Evolutionary conservation across 1,140 invertebrate genomes (phyloP).

Genomic region (Drosophila mojavensis): DNA sequence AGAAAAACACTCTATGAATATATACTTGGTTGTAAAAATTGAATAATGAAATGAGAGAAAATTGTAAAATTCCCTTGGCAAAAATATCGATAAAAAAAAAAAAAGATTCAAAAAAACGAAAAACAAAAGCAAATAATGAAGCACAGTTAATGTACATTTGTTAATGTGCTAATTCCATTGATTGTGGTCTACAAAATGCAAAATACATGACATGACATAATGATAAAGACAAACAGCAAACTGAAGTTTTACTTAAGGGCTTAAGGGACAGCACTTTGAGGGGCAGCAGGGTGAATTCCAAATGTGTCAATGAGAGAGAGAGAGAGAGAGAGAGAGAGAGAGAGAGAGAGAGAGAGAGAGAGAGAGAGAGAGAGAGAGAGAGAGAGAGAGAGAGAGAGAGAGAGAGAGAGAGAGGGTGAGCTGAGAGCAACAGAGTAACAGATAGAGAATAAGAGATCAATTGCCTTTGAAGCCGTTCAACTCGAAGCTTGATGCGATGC

Average conservation of each 20-base stretch:
- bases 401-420: too few species aligned
- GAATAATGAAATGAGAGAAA: constrained; percentile 32
- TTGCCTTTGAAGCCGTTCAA: too few species aligned
- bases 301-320: too few species aligned
- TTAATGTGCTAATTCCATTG: constrained; percentile 22
- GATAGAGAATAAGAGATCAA: too few species aligned
- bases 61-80: constrained; percentile 65
- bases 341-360: too few species aligned
- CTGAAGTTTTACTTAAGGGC: constrained; percentile 22
- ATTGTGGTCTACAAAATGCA: constrained; percentile 10
- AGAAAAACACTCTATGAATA: constrained; percentile 17
- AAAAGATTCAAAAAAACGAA: neutral
- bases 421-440: too few species aligned
- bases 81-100: constrained; percentile 40
- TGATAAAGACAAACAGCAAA: constrained; percentile 45
- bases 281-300: too few species aligned
- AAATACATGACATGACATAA: constrained; percentile 74
- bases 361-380: too few species aligned
- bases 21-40: constrained; percentile 56
- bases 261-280: neutral
- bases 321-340: too few species aligned
- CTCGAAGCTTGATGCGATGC: too few species aligned
- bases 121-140: constrained; percentile 12
- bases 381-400: too few species aligned
- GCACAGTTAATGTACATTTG: constrained; percentile 70